Evolutionary conservation across 2,797 vertebrate genomes (phyloP), one percentile per base, ranked within the genome.

Genomic region (Rhinella marina): DNA sequence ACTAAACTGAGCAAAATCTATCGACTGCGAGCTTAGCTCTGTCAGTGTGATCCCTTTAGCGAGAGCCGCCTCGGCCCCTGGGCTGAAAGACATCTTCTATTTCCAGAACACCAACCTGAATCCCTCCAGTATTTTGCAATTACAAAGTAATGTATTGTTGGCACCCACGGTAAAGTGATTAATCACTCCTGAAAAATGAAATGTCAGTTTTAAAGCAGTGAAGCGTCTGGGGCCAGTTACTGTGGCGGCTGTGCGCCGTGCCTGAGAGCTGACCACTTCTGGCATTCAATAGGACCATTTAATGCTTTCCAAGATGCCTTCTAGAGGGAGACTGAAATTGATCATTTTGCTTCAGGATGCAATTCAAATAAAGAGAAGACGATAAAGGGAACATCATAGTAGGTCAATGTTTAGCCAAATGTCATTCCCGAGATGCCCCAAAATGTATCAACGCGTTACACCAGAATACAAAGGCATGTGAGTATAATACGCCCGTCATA

Each of bases 81-180:
- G 68, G 79, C 52, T 73, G 29, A 82, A 72, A 25, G 66, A 79
- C 78, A 62, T 61, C 56, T 82, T 82, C 78, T 61, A 73, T 86
- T 80, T 62, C 68, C 80, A 50, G 68, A 62, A 48, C 32, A 62
- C 68, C 11, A 23, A 29, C 50, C 80, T 66, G 59, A 75, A 54
- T 87, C 86, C 80, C 86, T 82, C 70, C 66, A 66, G 86, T 77
- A 81, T 73, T 76, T 77, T 66, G 59, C 86, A 87, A 82, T 87
- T 87, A 87, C 86, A 56, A 23, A 41, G 79, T 82, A 87, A 87
- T 76, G 54, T 82, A 50, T 75, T 29, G 79, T 11, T 64, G 79
- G 79, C 80, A 73, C 41, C 79, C 62, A 3, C 41, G 21, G 80
- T 66, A 82, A 82, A 61, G 86, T 54, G 86, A 87, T 87, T 86